Evolutionary conservation across 2,797 vertebrate species (phyloP).

Genomic region (Rhincodon typus): DNA sequence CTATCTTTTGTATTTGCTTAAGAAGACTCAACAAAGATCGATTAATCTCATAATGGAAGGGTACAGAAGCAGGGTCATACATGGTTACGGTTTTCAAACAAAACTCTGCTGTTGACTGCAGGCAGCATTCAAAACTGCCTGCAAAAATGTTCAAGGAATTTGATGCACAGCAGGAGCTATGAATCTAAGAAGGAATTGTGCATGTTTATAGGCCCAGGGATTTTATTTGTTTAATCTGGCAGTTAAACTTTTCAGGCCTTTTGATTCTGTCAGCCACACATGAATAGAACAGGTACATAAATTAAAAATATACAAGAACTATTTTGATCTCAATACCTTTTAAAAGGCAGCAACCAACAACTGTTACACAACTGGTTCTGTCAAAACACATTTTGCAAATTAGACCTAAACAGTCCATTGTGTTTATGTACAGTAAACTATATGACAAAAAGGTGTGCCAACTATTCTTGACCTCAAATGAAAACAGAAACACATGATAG

Average conservation of each 20-base stretch:
- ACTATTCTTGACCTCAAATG: neutral
- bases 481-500: neutral
- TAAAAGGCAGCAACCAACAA: neutral
- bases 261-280: neutral
- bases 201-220: neutral
- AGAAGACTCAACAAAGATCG: neutral
- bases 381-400: neutral
- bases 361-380: too few species aligned
- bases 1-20: neutral
- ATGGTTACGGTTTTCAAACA: neutral
- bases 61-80: neutral
- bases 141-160: neutral
- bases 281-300: neutral
- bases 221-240: neutral
- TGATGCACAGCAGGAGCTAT: neutral
- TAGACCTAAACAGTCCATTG: constrained; percentile 11
- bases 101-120: neutral
- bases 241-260: neutral
- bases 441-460: constrained; percentile 32
- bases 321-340: neutral
- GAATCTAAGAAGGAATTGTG: neutral
- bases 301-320: constrained; percentile 11
- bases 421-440: constrained; percentile 31
- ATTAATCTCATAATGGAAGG: neutral
- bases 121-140: neutral